These are phyloP conservation scores for Callinectes sapidus DNA, from an alignment of 2,888 invertebrate species.

Conservation along the genomic window DNA sequence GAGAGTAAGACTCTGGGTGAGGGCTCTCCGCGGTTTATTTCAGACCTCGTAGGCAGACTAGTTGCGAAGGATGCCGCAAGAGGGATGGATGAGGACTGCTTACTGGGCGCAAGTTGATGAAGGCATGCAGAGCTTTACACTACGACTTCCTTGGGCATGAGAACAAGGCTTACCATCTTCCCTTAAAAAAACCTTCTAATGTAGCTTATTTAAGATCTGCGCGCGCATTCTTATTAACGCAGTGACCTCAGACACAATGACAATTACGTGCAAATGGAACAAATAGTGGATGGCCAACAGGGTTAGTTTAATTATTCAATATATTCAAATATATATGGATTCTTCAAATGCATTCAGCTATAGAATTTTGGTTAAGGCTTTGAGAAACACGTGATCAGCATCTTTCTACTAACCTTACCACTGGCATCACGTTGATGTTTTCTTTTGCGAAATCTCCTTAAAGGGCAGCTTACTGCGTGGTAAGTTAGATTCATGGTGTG, in stretches of 20 bases:
- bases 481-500: not conserved
- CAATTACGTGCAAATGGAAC: not conserved
- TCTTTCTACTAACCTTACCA: not conserved
- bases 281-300: not conserved
- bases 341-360: not conserved
- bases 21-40: not conserved
- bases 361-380: not conserved
- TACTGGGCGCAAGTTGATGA: not conserved
- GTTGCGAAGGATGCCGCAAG: not conserved
- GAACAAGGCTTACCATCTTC: not conserved
- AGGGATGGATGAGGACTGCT: not conserved
- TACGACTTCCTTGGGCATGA: not conserved
- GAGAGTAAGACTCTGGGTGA: not conserved
- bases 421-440: not conserved
- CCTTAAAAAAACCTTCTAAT: not conserved
- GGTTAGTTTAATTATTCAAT: not conserved
- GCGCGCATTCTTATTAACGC: not conserved
- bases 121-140: not conserved
- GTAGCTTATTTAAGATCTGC: not conserved
- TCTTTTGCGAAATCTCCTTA: not conserved
- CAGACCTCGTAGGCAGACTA: not conserved
- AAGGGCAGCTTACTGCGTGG: not conserved
- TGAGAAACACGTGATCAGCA: not conserved
- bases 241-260: not conserved
- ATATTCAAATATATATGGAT: not conserved